Evolutionary conservation across 2,113 vertebrate genomes (phyloP).

Genomic region (Machaerirhynchus nigripectus): DNA sequence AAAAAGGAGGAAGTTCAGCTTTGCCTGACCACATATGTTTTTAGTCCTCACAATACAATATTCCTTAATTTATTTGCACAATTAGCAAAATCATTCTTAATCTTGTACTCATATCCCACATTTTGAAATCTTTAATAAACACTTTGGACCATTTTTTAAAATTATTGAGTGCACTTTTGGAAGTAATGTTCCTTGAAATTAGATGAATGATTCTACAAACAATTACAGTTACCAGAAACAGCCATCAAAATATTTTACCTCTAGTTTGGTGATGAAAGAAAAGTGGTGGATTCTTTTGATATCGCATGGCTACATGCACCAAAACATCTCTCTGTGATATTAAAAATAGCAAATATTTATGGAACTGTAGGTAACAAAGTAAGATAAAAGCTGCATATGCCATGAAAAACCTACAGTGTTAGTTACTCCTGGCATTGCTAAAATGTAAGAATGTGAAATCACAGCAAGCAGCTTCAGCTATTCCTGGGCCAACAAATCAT

Average conservation of each 20-base stretch:
- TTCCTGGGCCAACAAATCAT: background rate
- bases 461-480: background rate
- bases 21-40: background rate
- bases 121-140: conserved; percentile 20
- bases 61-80: background rate
- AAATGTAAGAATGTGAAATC: background rate
- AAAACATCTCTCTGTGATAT: background rate
- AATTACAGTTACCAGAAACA: background rate
- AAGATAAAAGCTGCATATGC: background rate
- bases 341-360: background rate
- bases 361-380: background rate
- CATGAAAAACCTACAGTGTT: background rate
- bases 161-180: background rate
- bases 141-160: background rate
- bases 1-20: background rate
- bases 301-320: background rate
- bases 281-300: background rate
- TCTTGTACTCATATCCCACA: background rate
- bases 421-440: background rate
- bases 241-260: background rate
- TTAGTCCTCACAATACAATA: background rate
- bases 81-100: background rate
- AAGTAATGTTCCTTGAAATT: background rate
- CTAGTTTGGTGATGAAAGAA: background rate
- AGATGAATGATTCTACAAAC: conserved; percentile 7